Evolutionary conservation across 2,113 vertebrate species (phyloP).

Genomic region (Camelus dromedarius): DNA sequence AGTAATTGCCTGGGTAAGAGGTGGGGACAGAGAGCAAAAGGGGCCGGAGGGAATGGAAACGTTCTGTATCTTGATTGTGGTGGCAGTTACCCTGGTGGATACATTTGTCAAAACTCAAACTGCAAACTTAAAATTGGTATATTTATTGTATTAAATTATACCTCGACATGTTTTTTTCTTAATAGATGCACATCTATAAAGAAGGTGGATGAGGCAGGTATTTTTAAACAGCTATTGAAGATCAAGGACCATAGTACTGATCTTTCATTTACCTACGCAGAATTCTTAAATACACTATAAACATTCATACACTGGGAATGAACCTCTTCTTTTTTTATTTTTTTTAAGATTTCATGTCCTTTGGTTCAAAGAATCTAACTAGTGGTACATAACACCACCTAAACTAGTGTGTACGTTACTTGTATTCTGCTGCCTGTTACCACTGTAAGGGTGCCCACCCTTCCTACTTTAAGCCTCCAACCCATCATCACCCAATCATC

Average conservation of each 20-base stretch:
- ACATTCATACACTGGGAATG: neutral
- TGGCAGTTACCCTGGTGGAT: neutral
- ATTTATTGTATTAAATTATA: neutral
- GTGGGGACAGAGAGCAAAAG: neutral
- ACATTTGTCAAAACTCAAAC: neutral
- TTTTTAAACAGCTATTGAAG: neutral
- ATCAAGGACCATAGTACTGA: neutral
- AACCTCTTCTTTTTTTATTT: neutral
- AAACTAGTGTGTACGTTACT: fast-evolving
- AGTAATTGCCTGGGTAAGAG: neutral
- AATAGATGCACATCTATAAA: neutral
- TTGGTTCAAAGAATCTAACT: neutral
- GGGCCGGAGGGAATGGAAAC: neutral
- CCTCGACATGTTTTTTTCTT: neutral
- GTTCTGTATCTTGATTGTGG: neutral
- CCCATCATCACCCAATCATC: neutral
- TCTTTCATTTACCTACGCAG: neutral
- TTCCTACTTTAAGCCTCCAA: neutral
- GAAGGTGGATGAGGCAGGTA: neutral
- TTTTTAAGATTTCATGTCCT: neutral
- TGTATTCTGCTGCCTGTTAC: neutral
- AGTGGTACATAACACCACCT: neutral
- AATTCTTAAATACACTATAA: neutral
- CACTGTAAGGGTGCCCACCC: neutral
- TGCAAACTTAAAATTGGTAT: neutral